Evolutionary conservation across 2,113 vertebrate species (phyloP), one percentile per base, ranked within the genome.

Genomic region (Lepus timidus): DNA sequence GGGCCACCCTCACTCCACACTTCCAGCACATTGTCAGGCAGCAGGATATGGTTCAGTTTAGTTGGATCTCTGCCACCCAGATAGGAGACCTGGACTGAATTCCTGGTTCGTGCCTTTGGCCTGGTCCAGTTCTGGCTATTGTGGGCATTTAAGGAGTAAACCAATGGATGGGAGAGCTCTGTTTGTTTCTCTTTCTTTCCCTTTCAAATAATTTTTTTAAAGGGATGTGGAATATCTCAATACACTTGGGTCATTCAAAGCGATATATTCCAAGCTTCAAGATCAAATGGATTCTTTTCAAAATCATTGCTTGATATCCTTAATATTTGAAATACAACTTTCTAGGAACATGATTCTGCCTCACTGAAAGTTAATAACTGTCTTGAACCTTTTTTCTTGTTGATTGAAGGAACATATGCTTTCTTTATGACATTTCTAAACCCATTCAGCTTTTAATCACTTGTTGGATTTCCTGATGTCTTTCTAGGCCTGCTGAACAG

Each of bases 341-440:
- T 67, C 49, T 36, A 61, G 73, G 25, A 85, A 79, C 17, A 89
- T 13, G 13, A 13, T n/a, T 75, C 83, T 93, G 52, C n/a, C 71
- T 70, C 70, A 70, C 44, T 76, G 29, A 75, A 85, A 64, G 52
- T 78, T 93, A 62, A 58, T 91, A 82, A 93, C 14, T 65, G 49
- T 20, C n/a, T 88, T 91, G 4, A 51, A 29, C 62, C 67, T 65
- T 65, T 79, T 80, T 52, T 68, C 67, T 51, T 81, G 11, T 52
- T 81, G 74, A 39, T 25, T 85, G 14, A 70, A 85, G 29, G 12
- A 90, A 74, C 13, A 67, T 68, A 75, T 90, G 22, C 33, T 25
- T 85, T 85, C 10, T 74, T 68, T 6, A 31, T 20, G 31, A 70
- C 36, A 90, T 68, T 61, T 20, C 75, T 75, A 27, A 73, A 14